Evolutionary conservation across 2,888 invertebrate genomes (phyloP).

Genomic region (Stenolophus ochropezus): DNA sequence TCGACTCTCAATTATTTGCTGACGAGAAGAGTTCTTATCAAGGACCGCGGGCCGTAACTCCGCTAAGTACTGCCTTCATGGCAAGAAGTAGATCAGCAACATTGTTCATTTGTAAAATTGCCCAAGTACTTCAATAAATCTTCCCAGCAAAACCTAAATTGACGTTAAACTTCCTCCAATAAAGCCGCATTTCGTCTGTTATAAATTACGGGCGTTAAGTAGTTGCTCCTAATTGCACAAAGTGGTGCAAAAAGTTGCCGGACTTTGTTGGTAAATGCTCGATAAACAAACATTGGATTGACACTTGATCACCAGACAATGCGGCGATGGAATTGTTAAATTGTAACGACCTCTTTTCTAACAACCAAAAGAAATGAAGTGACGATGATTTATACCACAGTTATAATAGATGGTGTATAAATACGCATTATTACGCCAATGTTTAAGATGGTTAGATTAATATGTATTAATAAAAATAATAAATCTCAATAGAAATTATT

Average conservation of each 20-base stretch:
- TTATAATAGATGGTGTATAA: too few relatives aligned
- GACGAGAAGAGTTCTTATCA: conserved; percentile 30
- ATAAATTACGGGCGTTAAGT: conserved; percentile 54
- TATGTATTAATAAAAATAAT: too few relatives aligned
- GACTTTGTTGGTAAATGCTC: conserved; percentile 29
- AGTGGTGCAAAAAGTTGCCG: conserved; percentile 30
- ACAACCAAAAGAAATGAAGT: too few relatives aligned
- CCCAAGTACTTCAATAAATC: conserved; percentile 51
- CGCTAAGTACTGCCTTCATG: conserved; percentile 21
- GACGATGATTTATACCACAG: too few relatives aligned
- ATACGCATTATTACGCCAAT: too few relatives aligned
- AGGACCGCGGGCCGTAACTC: conserved; percentile 1
- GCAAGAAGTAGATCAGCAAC: conserved; percentile 51
- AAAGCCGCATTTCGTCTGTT: conserved; percentile 41
- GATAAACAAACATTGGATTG: conserved; percentile 43
- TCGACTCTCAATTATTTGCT: conserved; percentile 47
- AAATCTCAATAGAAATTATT: too few relatives aligned
- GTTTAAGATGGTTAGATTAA: too few relatives aligned
- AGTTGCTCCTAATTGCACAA: conserved; percentile 39
- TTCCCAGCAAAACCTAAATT: conserved; percentile 44
- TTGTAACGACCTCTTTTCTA: conserved; percentile 36
- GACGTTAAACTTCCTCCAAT: conserved; percentile 50
- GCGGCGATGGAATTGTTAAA: too few relatives aligned
- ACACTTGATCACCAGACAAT: conserved; percentile 14
- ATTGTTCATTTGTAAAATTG: conserved; percentile 56